Evolutionary conservation across 2,113 vertebrate genomes (phyloP).

Genomic region (Lota lota): DNA sequence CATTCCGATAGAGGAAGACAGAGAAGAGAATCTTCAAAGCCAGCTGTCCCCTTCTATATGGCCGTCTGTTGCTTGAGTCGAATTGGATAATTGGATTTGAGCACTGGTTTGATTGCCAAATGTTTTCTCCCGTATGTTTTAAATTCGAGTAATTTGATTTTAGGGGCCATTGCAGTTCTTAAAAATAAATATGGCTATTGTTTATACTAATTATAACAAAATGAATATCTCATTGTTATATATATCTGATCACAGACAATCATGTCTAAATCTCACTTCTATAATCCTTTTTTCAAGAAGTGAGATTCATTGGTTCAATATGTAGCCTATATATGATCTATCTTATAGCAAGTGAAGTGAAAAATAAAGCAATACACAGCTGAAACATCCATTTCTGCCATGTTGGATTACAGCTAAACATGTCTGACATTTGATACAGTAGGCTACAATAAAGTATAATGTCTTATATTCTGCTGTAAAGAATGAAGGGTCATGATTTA

Average conservation of each 20-base stretch:
- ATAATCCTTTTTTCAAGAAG: too few relatives aligned
- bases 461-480: too few relatives aligned
- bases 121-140: conserved; percentile 47
- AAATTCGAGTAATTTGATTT: background rate
- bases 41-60: conserved; percentile 45
- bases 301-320: too few relatives aligned
- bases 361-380: too few relatives aligned
- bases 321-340: too few relatives aligned
- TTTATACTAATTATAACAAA: background rate
- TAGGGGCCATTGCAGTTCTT: conserved; percentile 1
- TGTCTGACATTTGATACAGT: conserved; percentile 65
- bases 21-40: conserved; percentile 45
- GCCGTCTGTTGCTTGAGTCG: conserved; percentile 54
- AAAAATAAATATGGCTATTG: background rate
- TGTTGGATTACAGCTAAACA: conserved; percentile 55
- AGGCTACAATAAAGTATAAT: too few relatives aligned
- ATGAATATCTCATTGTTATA: too few relatives aligned
- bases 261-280: too few relatives aligned
- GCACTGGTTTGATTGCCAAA: conserved; percentile 26
- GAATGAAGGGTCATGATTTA: too few relatives aligned
- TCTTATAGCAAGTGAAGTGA: too few relatives aligned
- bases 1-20: conserved; percentile 47
- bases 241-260: too few relatives aligned
- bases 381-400: conserved; percentile 40
- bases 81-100: conserved; percentile 49